Evolutionary conservation across 1,140 invertebrate genomes (phyloP), one percentile per base, ranked within the genome.

Genomic region (Diorhabda sublineata): DNA sequence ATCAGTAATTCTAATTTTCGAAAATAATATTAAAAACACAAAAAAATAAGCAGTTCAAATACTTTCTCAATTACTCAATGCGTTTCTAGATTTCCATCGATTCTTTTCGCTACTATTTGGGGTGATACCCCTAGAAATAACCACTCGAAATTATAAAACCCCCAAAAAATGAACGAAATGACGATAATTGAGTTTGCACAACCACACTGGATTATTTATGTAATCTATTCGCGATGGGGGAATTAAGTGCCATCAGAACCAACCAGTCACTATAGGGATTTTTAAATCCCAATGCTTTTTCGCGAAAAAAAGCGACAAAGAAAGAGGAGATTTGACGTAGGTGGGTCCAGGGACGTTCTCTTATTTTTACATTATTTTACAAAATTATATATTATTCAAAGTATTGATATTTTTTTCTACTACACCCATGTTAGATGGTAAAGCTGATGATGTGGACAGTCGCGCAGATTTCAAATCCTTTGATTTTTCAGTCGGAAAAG

Each of bases 271-370:
- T 52, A 52, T 52, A 52, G 47, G 47, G 47, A 52, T 52, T 52
- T 52, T 52, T 52, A 52, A 52, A 52, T 52, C 47, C 47, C 47
- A 52, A 52, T 52, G 47, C 47, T 52, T 52, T 52, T 52, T 52
- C 47, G 6, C 47, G 47, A 52, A 52, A 26, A n/a, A 52, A 52
- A 52, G 47, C 47, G 47, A 52, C 47, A 52, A 52, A 52, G n/a
- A n/a, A 52, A 52, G 6, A 52, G 47, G 47, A n/a, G 26, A 26
- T 26, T 26, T 26, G 26, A 26, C 26, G 26, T 26, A 26, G 26
- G 26, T 26, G 26, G 26, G 26, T 26, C 26, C 26, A 26, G 26
- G 26, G 26, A 26, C 26, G 26, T 26, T 26, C 26, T 26, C 26
- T 26, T 26, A 26, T 26, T 26, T 26, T 26, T 26, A 26, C 26